phyloP scores from a whole-genome alignment of 2,797 vertebrate species.

The Chelon labrosus region DNA sequence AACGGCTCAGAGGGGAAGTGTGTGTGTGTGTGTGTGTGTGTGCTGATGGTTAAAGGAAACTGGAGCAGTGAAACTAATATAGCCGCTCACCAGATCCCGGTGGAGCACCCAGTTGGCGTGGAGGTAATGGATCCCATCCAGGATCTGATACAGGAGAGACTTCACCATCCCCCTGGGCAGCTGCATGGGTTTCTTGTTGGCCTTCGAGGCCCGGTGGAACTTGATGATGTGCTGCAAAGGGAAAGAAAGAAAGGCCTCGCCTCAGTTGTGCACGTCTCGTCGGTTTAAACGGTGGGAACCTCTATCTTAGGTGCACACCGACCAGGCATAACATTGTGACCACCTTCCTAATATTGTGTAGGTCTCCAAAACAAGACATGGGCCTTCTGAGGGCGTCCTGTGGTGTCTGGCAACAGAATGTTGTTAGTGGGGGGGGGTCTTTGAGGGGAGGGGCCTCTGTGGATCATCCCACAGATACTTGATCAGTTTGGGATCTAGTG shows the following conservation, averaged over 20 bases:
- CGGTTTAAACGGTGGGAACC: background rate
- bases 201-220: constrained; percentile 99
- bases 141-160: constrained; percentile 98
- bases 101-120: constrained; percentile 99
- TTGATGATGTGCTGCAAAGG: constrained; percentile 96
- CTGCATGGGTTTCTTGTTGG: constrained; percentile 99
- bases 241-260: constrained; percentile 49
- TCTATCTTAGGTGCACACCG: too few relatives aligned
- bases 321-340: too few relatives aligned
- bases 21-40: too few relatives aligned
- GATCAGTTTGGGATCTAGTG: too few relatives aligned
- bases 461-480: too few relatives aligned
- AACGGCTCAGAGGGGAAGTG: constrained; percentile 2
- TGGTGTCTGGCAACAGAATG: too few relatives aligned
- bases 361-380: too few relatives aligned
- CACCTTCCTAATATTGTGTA: too few relatives aligned
- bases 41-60: constrained; percentile 48
- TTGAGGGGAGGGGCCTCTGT: too few relatives aligned
- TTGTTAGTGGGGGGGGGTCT: too few relatives aligned
- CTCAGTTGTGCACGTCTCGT: constrained; percentile 8
- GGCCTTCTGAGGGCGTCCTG: too few relatives aligned
- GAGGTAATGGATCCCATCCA: constrained; percentile 99
- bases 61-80: constrained; percentile 51
- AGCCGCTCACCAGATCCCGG: constrained; percentile 95
- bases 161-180: constrained; percentile 99